Percentiles rank a stretch among this genome's conserved stretches.
Evolutionary conservation across 1,140 invertebrate genomes (phyloP).

Genomic region (Zaprionus ghesquierei): DNA sequence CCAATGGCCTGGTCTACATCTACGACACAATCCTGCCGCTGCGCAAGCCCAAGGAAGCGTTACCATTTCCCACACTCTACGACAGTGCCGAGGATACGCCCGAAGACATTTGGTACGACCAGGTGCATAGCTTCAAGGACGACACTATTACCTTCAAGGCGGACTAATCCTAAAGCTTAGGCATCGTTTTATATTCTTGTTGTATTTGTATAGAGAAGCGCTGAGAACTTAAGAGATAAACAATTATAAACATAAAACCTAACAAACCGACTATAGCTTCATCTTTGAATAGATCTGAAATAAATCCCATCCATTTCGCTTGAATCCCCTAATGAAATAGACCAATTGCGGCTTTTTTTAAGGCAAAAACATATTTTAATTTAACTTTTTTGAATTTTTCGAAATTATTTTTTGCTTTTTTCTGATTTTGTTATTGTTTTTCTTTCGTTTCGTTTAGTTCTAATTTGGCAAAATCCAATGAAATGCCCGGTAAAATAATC

Average conservation of each 20-base stretch:
- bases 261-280: not conserved
- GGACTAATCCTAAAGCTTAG: slow-evolving; percentile 34
- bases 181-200: slow-evolving; percentile 19
- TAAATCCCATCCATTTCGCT: not conserved
- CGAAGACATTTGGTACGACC: slow-evolving; percentile 75
- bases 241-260: not conserved
- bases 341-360: not conserved
- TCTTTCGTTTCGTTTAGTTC: not conserved
- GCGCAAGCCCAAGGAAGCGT: slow-evolving; percentile 85
- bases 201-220: slow-evolving; percentile 21
- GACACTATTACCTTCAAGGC: slow-evolving; percentile 67
- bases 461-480: slow-evolving; percentile 27
- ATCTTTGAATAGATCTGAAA: not conserved
- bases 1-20: slow-evolving; percentile 91
- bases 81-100: slow-evolving; percentile 84
- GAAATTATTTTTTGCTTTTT: not conserved
- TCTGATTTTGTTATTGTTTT: not conserved
- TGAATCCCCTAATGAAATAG: not conserved
- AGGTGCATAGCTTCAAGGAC: slow-evolving; percentile 78
- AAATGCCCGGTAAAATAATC: slow-evolving; percentile 16
- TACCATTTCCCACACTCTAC: slow-evolving; percentile 92
- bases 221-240: slow-evolving; percentile 26
- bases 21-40: slow-evolving; percentile 90
- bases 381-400: slow-evolving; percentile 3
- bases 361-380: slow-evolving; percentile 5